Percentiles rank a stretch among this genome's conserved stretches.
Evolutionary conservation across 1,140 invertebrate genomes (phyloP).

Genomic region (Trissolcus basalis): DNA sequence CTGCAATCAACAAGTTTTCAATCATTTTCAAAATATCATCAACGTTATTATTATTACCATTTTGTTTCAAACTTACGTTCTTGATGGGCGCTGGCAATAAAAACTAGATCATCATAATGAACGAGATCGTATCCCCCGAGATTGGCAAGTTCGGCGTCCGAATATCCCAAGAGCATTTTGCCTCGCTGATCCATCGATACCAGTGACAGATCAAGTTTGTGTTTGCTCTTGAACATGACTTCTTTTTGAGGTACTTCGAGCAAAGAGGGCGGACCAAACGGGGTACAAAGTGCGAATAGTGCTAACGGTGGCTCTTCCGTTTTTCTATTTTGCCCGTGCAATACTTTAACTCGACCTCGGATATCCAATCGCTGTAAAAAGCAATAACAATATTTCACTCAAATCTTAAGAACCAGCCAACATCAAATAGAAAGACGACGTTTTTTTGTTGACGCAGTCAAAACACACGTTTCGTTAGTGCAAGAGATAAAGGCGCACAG

Average conservation of each 20-base stretch:
- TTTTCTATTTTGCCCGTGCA: constrained; percentile 96
- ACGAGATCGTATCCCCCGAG: constrained; percentile 97
- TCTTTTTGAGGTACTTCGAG: constrained; percentile 94
- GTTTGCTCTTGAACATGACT: constrained; percentile 99
- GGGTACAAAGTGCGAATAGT: constrained; percentile 97
- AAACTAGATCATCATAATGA: constrained; percentile 97
- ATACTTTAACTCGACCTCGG: constrained; percentile 94
- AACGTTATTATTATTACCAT: no score
- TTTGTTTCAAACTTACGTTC: constrained; percentile 98
- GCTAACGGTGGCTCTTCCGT: constrained; percentile 95
- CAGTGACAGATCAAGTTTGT: constrained; percentile 96
- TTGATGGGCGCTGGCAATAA: constrained; percentile 98
- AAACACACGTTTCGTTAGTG: no score
- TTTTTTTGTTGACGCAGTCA: no score
- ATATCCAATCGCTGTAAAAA: constrained; percentile 97
- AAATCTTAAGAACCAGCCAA: no score
- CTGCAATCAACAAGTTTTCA: constrained; percentile 78
- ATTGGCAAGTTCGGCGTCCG: constrained; percentile 92
- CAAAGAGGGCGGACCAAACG: constrained; percentile 95
- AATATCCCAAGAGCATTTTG: constrained; percentile 95
- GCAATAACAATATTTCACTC: no score
- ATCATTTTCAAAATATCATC: no score
- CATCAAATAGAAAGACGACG: no score
- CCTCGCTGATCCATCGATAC: constrained; percentile 98
- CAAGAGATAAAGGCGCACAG: constrained; percentile 13